Conservation (phyloP, 2,797 vertebrate genomes). For the Clarias pachynema region DNA sequence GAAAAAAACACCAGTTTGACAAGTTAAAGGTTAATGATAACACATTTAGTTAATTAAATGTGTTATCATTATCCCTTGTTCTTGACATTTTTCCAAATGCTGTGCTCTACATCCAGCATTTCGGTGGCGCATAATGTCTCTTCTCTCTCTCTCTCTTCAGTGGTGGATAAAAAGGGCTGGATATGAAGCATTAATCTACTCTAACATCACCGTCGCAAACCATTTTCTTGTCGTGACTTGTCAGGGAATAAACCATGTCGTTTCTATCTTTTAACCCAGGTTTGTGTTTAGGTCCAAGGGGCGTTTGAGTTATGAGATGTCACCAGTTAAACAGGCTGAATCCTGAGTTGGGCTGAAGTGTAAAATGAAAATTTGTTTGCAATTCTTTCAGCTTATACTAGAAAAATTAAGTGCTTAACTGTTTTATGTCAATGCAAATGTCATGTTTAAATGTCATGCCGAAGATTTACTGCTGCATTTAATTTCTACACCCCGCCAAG, state of each 20-base stretch:
- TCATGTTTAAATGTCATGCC: background rate
- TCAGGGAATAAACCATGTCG: background rate
- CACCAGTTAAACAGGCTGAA: background rate
- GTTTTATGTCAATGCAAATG: background rate
- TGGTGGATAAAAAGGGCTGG: background rate
- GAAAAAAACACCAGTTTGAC: background rate
- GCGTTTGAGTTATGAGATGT: background rate
- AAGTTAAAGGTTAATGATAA: constrained; percentile 2
- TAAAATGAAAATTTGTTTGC: background rate
- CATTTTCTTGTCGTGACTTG: background rate
- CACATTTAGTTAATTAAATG: background rate
- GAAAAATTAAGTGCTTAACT: too few species aligned
- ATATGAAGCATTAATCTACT: background rate
- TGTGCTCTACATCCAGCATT: background rate
- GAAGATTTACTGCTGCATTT: background rate
- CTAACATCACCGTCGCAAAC: background rate
- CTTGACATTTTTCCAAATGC: background rate
- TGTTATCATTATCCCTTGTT: too few species aligned
- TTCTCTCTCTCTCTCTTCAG: background rate
- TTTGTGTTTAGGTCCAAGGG: background rate
- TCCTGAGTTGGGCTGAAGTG: background rate
- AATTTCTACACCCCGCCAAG: background rate
- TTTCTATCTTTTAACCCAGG: background rate
- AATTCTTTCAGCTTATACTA: background rate
- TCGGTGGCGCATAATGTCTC: background rate